Percentiles rank a stretch among this genome's conserved stretches.
phyloP scores from a whole-genome alignment of 2,113 vertebrate genomes.

The Anoplopoma fimbria region DNA sequence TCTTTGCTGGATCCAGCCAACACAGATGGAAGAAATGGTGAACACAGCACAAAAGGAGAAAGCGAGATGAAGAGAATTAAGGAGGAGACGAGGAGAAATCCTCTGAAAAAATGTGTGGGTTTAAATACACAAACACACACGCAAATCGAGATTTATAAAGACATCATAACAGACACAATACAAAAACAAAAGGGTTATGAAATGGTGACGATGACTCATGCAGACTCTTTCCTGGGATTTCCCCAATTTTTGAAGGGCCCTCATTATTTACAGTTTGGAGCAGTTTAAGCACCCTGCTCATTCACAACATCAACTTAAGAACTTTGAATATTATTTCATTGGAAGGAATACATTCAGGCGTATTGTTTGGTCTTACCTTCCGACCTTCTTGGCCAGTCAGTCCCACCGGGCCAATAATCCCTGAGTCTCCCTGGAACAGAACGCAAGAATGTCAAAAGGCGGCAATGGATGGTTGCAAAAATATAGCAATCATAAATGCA shows the following conservation, averaged over 20 bases:
- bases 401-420: constrained; percentile 89
- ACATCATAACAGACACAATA: constrained; percentile 9
- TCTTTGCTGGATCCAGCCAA: constrained; percentile 42
- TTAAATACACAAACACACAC: not conserved
- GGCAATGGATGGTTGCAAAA: constrained; percentile 11
- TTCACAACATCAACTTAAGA: not conserved
- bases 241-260: constrained; percentile 3
- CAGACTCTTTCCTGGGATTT: constrained; percentile 15
- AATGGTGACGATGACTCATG: constrained; percentile 34
- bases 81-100: not conserved
- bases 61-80: constrained; percentile 25
- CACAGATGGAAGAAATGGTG: constrained; percentile 55
- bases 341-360: not conserved
- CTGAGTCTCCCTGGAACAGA: constrained; percentile 87
- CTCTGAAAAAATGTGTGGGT: not conserved
- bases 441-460: constrained; percentile 28
- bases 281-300: not conserved
- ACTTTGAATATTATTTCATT: not conserved
- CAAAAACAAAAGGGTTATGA: constrained; percentile 13
- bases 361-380: constrained; percentile 85
- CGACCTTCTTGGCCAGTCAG: constrained; percentile 88
- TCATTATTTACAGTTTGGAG: constrained; percentile 14
- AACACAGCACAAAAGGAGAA: constrained; percentile 34
- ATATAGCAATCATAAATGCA: not conserved
- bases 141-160: not conserved